Base-by-base conservation (phyloP, 2,797 vertebrate genomes). In the Vultur gryphus region DNA sequence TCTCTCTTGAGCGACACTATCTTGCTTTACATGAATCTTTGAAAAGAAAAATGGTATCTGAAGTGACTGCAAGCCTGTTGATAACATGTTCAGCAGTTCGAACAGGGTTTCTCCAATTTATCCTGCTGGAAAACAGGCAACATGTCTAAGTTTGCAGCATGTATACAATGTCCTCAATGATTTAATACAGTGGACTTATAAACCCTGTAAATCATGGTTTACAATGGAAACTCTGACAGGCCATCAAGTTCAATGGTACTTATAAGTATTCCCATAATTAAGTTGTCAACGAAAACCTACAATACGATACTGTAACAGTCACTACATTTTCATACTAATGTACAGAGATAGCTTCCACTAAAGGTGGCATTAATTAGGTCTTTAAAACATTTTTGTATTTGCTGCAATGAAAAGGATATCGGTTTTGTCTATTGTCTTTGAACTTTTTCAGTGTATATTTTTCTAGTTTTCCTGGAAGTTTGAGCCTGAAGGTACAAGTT, bases 191-290 rank as follows among this genome's bases (percentile, higher is more conserved):
- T 44, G 25, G 41, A 87, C 81, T 66, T 84, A 91, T 52, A 72
- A 96, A 94, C 51, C 64, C 55, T 66, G 79, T 79, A 84, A 92
- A 70, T 91, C 61, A 20, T 9, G 11, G 41, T 84, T 93, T 93
- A 83, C 78, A 71, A 16, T 89, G 80, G 85, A 70, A 94, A 89
- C 54, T 95, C 71, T 94, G 89, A 89, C 58, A 85, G 25, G 57
- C 69, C 80, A 73, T 89, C 76, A 59, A 73, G 51, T 92, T 79
- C 49, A 96, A 28, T 66, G 71, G 77, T 77, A 89, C 54, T 67
- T 95, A 44, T 23, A 93, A 84, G 69, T 54, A 81, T 67, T 77
- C 59, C 82, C 88, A 44, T 83, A 96, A 97, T 95, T 91, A 96
- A 94, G 64, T 81, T 91, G 73, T 92, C 84, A 91, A 57, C 59